Base-by-base conservation (phyloP, 1,140 invertebrate species). In the Microplitis mediator region DNA sequence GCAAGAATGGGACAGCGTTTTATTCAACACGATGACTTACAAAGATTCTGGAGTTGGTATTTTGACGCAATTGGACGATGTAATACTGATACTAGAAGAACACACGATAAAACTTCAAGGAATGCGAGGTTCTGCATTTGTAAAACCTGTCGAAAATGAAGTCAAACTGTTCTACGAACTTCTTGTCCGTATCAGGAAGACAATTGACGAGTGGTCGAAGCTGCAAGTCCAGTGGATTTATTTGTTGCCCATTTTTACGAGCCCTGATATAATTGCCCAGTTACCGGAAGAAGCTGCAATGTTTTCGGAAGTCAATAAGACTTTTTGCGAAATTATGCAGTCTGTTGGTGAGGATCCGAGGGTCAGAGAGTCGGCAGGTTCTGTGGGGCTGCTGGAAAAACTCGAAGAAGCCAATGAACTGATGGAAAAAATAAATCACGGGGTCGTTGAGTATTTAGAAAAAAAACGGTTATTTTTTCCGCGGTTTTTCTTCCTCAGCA, bases 401-500 rank as follows among this genome's bases (percentile, higher is more conserved):
- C 89, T 97, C 80, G 88, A 89, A 81, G 90, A 92, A 60, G 93
- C 93, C 31, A 92, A 91, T 66, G 90, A 90, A 73, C 85, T 95
- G 39, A 87, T 98, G 60, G 96, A 95, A 73, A 91, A 90, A 84
- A 93, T 96, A 31, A 93, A 96, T 73, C 93, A 93, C 69, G 96
- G 96, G 14, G 92, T 98, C 11, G 93, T 95, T 79, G 91, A 93
- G 76, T 98, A 98, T 85, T 88, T 98, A 60, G 96, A 98, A 84
- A 95, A 94, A 81, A 98, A 98, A 84, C 89, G 97, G 69, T 86
- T 97, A 2, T 97, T 91, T 81, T 98, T 98, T 82, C 93, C 96
- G 1, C 89, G 96, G 81, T 97, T 98, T 82, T 98, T 97, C 87
- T 98, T 98, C 80, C 87, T 98, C 50, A 98, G 96, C 5, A 98